Evolutionary conservation across 2,797 vertebrate species (phyloP).

Genomic region (Platyrinchus mystaceus): DNA sequence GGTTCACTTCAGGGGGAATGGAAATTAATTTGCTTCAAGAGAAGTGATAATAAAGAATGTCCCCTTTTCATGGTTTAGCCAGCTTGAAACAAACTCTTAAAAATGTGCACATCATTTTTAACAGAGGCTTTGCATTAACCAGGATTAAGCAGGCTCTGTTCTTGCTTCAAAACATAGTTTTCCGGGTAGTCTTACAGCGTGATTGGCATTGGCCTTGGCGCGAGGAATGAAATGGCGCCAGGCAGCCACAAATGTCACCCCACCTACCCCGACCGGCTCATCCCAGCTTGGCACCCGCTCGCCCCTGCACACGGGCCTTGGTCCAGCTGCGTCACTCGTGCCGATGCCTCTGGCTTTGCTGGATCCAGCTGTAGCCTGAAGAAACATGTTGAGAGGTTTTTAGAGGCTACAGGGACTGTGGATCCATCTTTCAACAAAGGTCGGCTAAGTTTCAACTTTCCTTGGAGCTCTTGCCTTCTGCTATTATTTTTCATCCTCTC

Average conservation of each 20-base stretch:
- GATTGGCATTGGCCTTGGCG: neutral
- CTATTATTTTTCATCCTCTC: neutral
- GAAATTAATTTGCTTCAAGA: conserved; percentile 42
- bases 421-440: neutral
- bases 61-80: neutral
- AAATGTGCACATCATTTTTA: conserved; percentile 25
- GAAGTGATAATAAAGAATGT: conserved; percentile 23
- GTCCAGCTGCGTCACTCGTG: neutral
- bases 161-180: conserved; percentile 11
- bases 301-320: neutral
- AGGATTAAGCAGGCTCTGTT: conserved; percentile 22
- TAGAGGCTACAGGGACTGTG: neutral
- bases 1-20: neutral
- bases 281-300: neutral
- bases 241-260: conserved; percentile 9
- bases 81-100: conserved; percentile 29
- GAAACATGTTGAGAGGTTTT: neutral
- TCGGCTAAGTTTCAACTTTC: neutral
- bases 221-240: neutral
- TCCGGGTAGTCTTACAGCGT: neutral
- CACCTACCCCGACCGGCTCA: neutral
- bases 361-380: neutral
- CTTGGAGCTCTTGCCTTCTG: neutral
- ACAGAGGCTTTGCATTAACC: neutral
- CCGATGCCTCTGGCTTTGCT: neutral